These are phyloP conservation scores for Gymnobelideus leadbeateri DNA, from an alignment of 2,113 vertebrate genomes.

Conservation along the genomic window DNA sequence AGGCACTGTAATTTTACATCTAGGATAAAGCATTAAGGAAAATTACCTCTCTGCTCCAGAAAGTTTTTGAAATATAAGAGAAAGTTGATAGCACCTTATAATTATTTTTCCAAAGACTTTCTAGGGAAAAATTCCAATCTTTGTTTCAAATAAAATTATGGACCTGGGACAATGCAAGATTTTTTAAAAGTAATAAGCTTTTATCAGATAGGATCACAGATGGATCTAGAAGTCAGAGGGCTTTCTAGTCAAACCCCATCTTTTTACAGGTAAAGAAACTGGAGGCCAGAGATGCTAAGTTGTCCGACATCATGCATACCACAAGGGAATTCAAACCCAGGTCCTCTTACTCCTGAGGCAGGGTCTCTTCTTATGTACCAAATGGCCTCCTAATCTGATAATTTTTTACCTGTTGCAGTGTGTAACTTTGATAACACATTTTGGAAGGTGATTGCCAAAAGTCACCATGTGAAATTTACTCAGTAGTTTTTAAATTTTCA, in stretches of 20 bases:
- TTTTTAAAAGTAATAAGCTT: neutral
- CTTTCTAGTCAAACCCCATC: neutral
- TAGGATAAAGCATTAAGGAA: slow-evolving; percentile 67
- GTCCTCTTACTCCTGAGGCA: neutral
- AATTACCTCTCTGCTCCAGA: slow-evolving; percentile 71
- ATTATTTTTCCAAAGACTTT: slow-evolving; percentile 50
- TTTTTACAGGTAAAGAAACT: neutral
- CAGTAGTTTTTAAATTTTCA: slow-evolving; percentile 32
- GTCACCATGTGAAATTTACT: slow-evolving; percentile 22
- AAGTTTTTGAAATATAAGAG: slow-evolving; percentile 71
- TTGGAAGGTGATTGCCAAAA: slow-evolving; percentile 9
- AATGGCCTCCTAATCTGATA: neutral
- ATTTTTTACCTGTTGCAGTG: neutral
- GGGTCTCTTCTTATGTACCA: neutral
- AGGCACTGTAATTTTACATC: slow-evolving; percentile 63
- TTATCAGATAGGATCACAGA: neutral
- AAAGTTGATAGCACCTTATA: slow-evolving; percentile 55
- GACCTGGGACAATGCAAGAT: slow-evolving; percentile 8
- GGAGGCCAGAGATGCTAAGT: neutral
- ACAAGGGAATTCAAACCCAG: neutral
- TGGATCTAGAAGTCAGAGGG: neutral
- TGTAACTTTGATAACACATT: slow-evolving; percentile 25
- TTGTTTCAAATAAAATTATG: slow-evolving; percentile 50
- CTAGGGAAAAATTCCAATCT: neutral
- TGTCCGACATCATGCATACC: neutral